Evolutionary conservation across 2,888 invertebrate species (phyloP).

Genomic region (Dermolepida albohirtum): DNA sequence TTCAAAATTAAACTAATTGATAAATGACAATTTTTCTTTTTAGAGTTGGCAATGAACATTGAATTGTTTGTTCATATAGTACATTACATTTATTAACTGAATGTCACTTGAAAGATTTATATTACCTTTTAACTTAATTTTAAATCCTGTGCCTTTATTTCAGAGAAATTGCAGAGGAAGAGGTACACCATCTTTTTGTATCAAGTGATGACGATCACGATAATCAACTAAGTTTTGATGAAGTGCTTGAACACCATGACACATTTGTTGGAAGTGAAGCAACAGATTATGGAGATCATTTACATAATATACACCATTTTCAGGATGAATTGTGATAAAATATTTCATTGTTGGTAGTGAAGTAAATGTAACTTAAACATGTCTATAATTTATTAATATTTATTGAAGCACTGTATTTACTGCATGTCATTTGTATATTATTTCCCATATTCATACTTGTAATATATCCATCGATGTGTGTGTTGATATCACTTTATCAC

Average conservation of each 20-base stretch:
- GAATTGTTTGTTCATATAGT: too few species aligned
- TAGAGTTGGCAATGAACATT: too few species aligned
- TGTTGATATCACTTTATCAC: neutral
- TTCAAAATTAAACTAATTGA: too few species aligned
- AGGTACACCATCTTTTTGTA: conserved; percentile 90
- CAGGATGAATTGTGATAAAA: conserved; percentile 79
- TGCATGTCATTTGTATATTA: conserved; percentile 15
- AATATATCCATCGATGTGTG: conserved; percentile 6
- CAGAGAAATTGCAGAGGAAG: conserved; percentile 89
- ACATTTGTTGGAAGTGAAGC: conserved; percentile 94
- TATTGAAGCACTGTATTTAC: conserved; percentile 1
- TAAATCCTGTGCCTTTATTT: too few species aligned
- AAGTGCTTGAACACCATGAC: conserved; percentile 86
- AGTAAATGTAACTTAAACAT: neutral
- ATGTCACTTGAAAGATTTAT: too few species aligned
- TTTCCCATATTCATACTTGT: conserved; percentile 24
- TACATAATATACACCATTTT: conserved; percentile 82
- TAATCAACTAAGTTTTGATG: conserved; percentile 80
- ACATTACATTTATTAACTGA: too few species aligned
- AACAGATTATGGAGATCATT: conserved; percentile 87
- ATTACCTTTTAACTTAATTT: too few species aligned
- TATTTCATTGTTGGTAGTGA: conserved; percentile 7
- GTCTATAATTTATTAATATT: conserved; percentile 6
- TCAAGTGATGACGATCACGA: conserved; percentile 89
- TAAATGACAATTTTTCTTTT: too few species aligned